These are phyloP conservation scores for Labeo catla DNA, from an alignment of 2,113 vertebrate species.

Conservation along the genomic window DNA sequence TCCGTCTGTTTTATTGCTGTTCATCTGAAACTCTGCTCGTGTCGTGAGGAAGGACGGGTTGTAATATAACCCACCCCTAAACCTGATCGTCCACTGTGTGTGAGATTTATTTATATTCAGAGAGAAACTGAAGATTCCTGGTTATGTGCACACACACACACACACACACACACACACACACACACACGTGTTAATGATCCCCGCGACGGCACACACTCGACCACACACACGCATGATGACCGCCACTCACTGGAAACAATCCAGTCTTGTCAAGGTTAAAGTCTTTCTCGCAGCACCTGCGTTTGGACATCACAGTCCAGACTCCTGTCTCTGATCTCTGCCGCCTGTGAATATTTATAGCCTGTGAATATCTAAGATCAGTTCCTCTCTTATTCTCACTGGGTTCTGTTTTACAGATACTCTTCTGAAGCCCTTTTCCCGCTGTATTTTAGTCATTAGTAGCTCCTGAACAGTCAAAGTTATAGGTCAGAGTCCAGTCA, in stretches of 20 bases:
- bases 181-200: constrained; percentile 1
- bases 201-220: background rate
- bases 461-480: background rate
- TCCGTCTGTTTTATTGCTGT: background rate
- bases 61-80: constrained; percentile 23
- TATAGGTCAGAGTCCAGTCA: background rate
- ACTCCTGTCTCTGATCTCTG: constrained; percentile 61
- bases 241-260: constrained; percentile 50
- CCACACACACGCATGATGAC: constrained; percentile 27
- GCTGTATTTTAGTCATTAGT: background rate
- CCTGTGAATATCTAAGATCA: background rate
- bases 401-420: background rate
- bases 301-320: constrained; percentile 55
- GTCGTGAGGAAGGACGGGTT: background rate
- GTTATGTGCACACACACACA: background rate
- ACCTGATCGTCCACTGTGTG: constrained; percentile 27
- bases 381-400: background rate
- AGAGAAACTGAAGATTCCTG: constrained; percentile 25
- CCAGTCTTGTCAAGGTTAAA: constrained; percentile 55
- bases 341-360: constrained; percentile 60
- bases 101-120: constrained; percentile 31
- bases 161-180: constrained; percentile 17
- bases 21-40: constrained; percentile 4
- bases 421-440: background rate
- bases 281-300: constrained; percentile 62